A percentile compares a stretch with the other conserved stretches of the same genome.
These are phyloP conservation scores for Globicephala melas DNA, from an alignment of 2,113 vertebrate species.

Conservation along the genomic window DNA sequence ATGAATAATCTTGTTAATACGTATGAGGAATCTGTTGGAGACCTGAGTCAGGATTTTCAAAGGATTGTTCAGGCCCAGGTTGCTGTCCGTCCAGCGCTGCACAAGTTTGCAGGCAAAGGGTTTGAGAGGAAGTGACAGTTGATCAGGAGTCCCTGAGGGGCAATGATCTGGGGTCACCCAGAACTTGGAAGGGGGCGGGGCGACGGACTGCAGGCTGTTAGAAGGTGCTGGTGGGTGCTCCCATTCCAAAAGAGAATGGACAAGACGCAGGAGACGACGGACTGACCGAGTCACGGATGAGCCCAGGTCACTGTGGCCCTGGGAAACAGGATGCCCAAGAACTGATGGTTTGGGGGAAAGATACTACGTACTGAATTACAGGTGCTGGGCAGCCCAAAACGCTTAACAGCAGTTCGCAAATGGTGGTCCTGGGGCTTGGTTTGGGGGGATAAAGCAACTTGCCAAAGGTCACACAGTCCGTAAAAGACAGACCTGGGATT, in stretches of 20 bases:
- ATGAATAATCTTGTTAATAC: not conserved
- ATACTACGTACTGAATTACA: not conserved
- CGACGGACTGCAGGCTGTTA: not conserved
- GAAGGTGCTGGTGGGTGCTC: not conserved
- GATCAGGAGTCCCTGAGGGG: not conserved
- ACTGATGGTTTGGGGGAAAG: not conserved
- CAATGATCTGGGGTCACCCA: not conserved
- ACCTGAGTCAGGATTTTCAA: not conserved
- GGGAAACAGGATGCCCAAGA: not conserved
- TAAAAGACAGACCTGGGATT: not conserved
- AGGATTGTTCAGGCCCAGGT: not conserved
- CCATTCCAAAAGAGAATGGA: not conserved
- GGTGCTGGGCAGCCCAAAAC: not conserved
- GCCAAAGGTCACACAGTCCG: not conserved
- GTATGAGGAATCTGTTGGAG: not conserved
- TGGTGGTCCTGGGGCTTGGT: not conserved
- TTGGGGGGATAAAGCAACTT: not conserved
- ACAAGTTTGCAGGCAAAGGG: not conserved
- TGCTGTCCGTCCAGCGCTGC: not conserved
- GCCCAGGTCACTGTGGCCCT: too few species aligned
- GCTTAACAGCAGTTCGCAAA: not conserved
- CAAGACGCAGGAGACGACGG: not conserved
- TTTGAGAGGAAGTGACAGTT: not conserved
- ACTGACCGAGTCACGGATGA: not conserved
- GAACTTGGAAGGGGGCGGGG: not conserved